These are phyloP conservation scores for Ceyx margarethae DNA, from an alignment of 2,113 vertebrate genomes.

Conservation along the genomic window DNA sequence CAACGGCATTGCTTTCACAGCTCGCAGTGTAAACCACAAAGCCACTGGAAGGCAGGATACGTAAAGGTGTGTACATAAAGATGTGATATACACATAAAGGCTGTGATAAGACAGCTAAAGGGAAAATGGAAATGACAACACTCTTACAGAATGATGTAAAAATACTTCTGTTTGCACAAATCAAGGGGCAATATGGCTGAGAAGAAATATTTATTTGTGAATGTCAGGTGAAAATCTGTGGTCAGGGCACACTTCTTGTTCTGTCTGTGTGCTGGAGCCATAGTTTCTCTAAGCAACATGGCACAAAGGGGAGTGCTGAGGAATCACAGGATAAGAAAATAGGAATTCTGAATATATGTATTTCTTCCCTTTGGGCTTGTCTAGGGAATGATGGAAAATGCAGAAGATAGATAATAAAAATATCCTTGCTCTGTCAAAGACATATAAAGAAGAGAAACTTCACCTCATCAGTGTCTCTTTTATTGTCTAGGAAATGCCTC, in stretches of 20 bases:
- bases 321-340: neutral
- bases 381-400: neutral
- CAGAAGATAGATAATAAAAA: neutral
- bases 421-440: neutral
- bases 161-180: neutral
- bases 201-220: neutral
- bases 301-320: neutral
- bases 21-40: neutral
- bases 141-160: neutral
- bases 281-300: neutral
- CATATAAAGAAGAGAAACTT: neutral
- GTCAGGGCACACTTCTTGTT: neutral
- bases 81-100: neutral
- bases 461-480: neutral
- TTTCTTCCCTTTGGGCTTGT: neutral
- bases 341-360: neutral
- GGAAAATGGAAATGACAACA: neutral
- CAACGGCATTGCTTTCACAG: neutral
- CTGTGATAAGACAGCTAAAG: neutral
- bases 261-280: neutral
- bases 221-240: fast-evolving
- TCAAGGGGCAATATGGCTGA: fast-evolving
- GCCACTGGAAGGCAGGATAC: neutral
- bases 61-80: neutral
- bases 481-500: neutral